These are phyloP conservation scores for Acrocyrtus sp. DNA, from an alignment of 2,888 invertebrate species.

Conservation along the genomic window DNA sequence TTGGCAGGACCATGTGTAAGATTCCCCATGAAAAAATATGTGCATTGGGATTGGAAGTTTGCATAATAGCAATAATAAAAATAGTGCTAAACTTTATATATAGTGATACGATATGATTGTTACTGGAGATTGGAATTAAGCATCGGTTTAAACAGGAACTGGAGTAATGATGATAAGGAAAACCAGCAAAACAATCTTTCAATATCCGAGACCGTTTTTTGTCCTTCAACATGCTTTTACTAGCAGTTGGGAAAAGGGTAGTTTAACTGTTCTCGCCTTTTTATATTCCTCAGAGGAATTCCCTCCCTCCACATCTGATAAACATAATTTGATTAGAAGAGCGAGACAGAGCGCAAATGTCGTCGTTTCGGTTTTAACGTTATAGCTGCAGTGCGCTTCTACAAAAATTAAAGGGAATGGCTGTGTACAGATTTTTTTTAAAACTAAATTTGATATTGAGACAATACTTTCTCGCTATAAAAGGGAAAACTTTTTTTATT, in stretches of 20 bases:
- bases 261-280: not conserved
- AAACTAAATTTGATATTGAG: not conserved
- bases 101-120: not conserved
- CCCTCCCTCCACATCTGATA: not conserved
- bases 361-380: not conserved
- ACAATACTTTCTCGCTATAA: not conserved
- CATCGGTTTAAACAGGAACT: too few species aligned
- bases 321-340: not conserved
- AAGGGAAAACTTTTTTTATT: not conserved
- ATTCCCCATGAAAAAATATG: conserved; percentile 4
- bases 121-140: too few species aligned
- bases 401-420: not conserved
- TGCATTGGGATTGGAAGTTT: not conserved
- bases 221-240: too few species aligned
- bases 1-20: not conserved
- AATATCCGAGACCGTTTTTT: not conserved
- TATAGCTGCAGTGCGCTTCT: not conserved
- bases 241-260: too few species aligned
- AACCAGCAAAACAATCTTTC: too few species aligned
- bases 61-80: conserved; percentile 16
- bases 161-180: too few species aligned
- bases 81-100: too few species aligned
- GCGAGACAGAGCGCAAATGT: not conserved
- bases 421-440: not conserved
- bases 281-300: too few species aligned